Conservation (phyloP, 2,888 invertebrate genomes). For the Agrotis exclamationis region DNA sequence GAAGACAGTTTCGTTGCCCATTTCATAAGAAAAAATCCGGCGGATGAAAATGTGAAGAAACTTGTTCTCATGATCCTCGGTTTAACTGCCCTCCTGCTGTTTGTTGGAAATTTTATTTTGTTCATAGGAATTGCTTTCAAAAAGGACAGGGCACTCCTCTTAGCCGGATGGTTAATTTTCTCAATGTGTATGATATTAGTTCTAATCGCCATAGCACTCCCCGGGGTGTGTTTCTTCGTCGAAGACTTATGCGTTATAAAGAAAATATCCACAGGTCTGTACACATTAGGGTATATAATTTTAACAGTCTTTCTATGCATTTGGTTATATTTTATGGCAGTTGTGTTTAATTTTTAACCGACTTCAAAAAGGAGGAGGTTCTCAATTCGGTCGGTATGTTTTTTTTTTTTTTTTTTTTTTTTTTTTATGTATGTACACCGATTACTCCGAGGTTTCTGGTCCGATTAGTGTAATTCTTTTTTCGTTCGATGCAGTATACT, state of each 20-base stretch:
- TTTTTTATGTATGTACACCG: too few relatives aligned
- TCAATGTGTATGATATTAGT: conserved; percentile 66
- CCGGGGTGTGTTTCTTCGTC: conserved; percentile 72
- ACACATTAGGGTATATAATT: conserved; percentile 55
- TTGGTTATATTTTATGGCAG: conserved; percentile 77
- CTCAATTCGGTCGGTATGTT: too few relatives aligned
- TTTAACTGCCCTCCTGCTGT: conserved; percentile 66
- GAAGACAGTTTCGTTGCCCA: conserved; percentile 65
- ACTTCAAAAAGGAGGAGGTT: too few relatives aligned
- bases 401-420: too few relatives aligned
- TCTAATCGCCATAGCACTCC: conserved; percentile 51
- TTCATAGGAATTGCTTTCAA: conserved; percentile 63
- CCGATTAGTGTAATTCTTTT: too few relatives aligned
- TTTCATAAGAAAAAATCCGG: conserved; percentile 31
- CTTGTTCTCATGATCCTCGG: conserved; percentile 65
- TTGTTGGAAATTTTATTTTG: conserved; percentile 63
- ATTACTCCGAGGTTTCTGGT: too few relatives aligned
- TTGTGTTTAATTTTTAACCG: conserved; percentile 71
- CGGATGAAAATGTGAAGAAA: conserved; percentile 68
- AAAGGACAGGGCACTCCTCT: conserved; percentile 19
- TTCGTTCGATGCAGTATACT: too few relatives aligned
- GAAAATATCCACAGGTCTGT: conserved; percentile 55
- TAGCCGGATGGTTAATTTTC: conserved; percentile 62
- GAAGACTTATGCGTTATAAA: conserved; percentile 68
- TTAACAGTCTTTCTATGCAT: conserved; percentile 68